phyloP scores from a whole-genome alignment of 1,140 invertebrate species.

The Hycleus phaleratus region DNA sequence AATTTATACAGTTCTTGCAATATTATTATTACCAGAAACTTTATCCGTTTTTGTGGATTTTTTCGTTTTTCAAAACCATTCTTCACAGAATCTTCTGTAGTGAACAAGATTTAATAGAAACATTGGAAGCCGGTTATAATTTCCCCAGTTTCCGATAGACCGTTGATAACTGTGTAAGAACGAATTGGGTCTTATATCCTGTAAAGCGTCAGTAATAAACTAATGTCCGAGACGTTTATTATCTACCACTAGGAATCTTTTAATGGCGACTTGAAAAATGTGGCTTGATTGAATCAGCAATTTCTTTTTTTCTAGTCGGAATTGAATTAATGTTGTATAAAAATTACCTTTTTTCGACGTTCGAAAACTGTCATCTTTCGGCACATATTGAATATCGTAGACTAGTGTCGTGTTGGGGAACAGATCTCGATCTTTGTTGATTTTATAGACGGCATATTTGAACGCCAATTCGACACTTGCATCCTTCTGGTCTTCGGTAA shows the following conservation, averaged over 20 bases:
- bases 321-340: too few species aligned
- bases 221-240: constrained; percentile 14
- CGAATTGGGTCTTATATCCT: constrained; percentile 10
- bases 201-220: constrained; percentile 3
- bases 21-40: too few species aligned
- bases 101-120: constrained; percentile 11
- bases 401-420: constrained; percentile 78
- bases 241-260: neutral
- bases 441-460: constrained; percentile 85
- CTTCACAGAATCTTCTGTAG: too few species aligned
- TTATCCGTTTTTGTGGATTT: too few species aligned
- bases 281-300: too few species aligned
- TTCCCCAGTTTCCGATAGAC: neutral
- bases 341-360: constrained; percentile 78
- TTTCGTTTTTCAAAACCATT: too few species aligned
- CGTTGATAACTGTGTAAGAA: constrained; percentile 9
- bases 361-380: constrained; percentile 78
- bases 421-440: constrained; percentile 79
- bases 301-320: too few species aligned
- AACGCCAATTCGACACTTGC: constrained; percentile 79
- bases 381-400: constrained; percentile 86
- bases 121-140: constrained; percentile 1
- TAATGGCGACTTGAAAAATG: too few species aligned
- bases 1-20: too few species aligned
- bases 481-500: constrained; percentile 79